Percentiles rank a stretch among this genome's conserved stretches.
Evolutionary conservation across 2,888 invertebrate species (phyloP).

Genomic region (Abrostola tripartita): DNA sequence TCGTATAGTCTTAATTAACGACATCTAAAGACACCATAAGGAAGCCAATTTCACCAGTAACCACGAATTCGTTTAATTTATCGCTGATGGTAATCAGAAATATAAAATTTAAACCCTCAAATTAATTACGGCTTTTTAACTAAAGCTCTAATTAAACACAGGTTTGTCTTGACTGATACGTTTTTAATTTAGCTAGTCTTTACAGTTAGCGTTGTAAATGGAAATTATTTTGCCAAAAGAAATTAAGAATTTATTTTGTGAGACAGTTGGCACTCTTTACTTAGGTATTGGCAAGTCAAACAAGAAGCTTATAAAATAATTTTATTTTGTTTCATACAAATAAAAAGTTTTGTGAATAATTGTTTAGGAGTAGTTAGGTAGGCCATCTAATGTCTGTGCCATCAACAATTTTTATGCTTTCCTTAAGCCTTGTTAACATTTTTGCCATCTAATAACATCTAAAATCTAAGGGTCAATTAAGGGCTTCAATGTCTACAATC

Average conservation of each 20-base stretch:
- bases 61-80: background rate
- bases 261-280: conserved; percentile 12
- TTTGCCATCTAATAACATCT: no score
- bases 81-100: background rate
- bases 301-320: conserved; percentile 6
- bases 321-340: conserved; percentile 11
- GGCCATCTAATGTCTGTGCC: no score
- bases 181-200: background rate
- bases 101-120: background rate
- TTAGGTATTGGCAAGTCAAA: conserved; percentile 15
- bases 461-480: no score
- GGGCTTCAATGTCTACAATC: no score
- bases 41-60: background rate
- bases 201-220: background rate
- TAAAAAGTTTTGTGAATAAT: conserved; percentile 11
- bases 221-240: background rate
- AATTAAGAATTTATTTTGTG: background rate
- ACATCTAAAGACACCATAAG: background rate
- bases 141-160: background rate
- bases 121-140: background rate
- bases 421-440: no score
- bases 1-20: background rate
- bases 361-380: background rate
- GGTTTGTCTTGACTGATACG: background rate
- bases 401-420: no score